Conservation (phyloP, 2,113 vertebrate genomes). For the Centropus unirufus region DNA sequence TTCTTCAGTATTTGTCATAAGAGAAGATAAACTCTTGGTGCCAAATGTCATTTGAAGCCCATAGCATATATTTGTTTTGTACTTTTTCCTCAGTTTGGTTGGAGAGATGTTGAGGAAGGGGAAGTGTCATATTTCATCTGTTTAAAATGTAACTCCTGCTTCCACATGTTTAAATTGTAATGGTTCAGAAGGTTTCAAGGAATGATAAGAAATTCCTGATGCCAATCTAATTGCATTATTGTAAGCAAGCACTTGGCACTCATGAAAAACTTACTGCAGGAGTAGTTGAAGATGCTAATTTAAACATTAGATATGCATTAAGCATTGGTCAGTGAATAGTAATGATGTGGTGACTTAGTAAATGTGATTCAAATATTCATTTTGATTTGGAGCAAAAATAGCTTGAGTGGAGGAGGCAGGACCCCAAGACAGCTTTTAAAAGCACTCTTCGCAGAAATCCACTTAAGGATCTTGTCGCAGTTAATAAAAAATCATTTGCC, state of each 20-base stretch:
- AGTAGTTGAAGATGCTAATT: not conserved
- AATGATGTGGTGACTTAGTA: not conserved
- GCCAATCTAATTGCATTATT: not conserved
- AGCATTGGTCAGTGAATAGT: not conserved
- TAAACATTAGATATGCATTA: not conserved
- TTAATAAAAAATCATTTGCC: accelerated
- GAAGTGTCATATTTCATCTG: not conserved
- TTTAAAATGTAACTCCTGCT: not conserved
- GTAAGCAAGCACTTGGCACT: not conserved
- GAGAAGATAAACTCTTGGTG: not conserved
- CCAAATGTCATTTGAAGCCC: not conserved
- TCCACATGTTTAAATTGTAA: not conserved
- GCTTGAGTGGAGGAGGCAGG: not conserved
- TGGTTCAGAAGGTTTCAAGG: not conserved
- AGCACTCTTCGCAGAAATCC: not conserved
- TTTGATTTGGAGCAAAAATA: not conserved
- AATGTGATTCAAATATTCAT: not conserved
- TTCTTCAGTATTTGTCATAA: not conserved
- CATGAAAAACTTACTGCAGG: not conserved
- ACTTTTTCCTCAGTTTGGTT: not conserved
- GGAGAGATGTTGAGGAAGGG: not conserved
- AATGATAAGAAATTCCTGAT: not conserved
- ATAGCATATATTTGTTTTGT: not conserved
- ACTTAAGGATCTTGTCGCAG: not conserved
- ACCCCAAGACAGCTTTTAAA: not conserved